Evolutionary conservation across 2,888 invertebrate genomes (phyloP), one percentile per base, ranked within the genome.

Genomic region (Callimorpha dominula): DNA sequence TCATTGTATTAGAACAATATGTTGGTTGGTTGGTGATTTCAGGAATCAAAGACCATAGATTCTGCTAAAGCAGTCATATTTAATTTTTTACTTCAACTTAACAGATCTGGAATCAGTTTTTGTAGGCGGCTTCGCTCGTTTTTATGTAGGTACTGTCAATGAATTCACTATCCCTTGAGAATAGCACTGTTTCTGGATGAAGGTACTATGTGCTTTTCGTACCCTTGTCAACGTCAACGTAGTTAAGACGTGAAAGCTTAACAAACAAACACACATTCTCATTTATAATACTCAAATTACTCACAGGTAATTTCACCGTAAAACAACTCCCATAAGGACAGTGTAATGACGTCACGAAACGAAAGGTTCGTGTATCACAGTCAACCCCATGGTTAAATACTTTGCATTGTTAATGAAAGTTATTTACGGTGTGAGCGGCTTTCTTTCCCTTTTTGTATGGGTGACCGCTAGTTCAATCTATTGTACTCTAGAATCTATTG

Each of bases 391-490:
- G 64, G 72, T 71, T 60, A 75, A 77, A 70, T 65, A 75, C 68
- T 78, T 76, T 73, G 71, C 68, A 81, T 79, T 73, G 74, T 71
- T 75, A 65, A 79, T 54, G 46, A 63, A 64, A 17, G 65, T 63
- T 68, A 80, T 76, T 42, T 71, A 15, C 20, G 42, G 68, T 70
- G 63, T 50, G 40, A 54, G 20, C 31, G 42, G 57, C 20, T 31
- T 31, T 31, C 57, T 31, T 54, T n/a, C n/a, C 54, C 20, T 20
- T 9, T 54, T 5, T 11, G 31, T 31, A 11, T 11, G 43, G 46
- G 65, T 20, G 11, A 65, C 6, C 4, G 49, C 9, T 65, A 31
- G 31, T 49, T 49, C 8, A 31, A 50, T 31, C 20, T 0, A 43
- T 43, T 43, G 43, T 43, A 6, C 43, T 43, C 43, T 43, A 43